Conservation (phyloP, 2,797 vertebrate genomes). For the Pelochelys cantorii region DNA sequence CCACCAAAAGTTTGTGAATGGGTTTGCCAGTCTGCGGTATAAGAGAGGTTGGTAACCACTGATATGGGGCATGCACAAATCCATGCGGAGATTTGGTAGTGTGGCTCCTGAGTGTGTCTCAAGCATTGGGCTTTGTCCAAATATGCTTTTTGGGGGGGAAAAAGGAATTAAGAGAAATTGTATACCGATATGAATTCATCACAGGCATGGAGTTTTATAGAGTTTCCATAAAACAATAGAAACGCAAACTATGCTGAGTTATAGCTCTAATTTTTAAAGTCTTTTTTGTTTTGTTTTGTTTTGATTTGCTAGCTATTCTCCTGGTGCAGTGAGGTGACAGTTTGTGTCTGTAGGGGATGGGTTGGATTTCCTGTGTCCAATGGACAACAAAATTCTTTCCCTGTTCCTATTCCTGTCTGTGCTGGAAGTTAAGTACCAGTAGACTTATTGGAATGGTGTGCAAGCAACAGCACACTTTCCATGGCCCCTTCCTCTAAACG, state of each 20-base stretch:
- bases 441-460: constrained; percentile 35
- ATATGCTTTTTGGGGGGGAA: background rate
- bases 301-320: constrained; percentile 20
- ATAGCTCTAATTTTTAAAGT: background rate
- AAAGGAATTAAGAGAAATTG: background rate
- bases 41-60: too few species aligned
- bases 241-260: background rate
- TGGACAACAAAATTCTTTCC: constrained; percentile 59
- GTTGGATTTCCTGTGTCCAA: constrained; percentile 64
- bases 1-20: too few species aligned
- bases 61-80: rapidly evolving
- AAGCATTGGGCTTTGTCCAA: background rate
- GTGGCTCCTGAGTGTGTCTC: background rate
- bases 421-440: constrained; percentile 19
- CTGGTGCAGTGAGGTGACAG: background rate
- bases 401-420: constrained; percentile 50
- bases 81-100: background rate
- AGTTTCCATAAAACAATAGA: background rate
- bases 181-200: background rate
- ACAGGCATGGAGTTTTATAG: background rate
- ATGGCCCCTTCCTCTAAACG: background rate
- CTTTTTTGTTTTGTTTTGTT: background rate
- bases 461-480: constrained; percentile 38
- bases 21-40: too few species aligned
- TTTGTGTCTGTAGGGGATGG: constrained; percentile 54